Evolutionary conservation across 2,113 vertebrate genomes (phyloP).

Genomic region (Scomber colias): DNA sequence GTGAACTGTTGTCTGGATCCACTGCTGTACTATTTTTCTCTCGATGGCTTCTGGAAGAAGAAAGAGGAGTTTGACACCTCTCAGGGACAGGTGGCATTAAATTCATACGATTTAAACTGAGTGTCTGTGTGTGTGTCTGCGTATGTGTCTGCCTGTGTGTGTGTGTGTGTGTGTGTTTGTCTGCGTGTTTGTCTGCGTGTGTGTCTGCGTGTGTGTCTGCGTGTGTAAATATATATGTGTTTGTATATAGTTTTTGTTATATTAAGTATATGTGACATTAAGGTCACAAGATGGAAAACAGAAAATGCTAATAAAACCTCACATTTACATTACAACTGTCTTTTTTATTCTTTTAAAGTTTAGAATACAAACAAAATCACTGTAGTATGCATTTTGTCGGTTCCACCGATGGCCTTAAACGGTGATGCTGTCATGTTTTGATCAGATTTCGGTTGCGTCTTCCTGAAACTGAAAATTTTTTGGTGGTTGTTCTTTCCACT

Average conservation of each 20-base stretch:
- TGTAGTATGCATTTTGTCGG: neutral
- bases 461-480: neutral
- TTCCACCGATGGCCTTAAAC: no score
- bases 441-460: no score
- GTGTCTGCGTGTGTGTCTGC: neutral
- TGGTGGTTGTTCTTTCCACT: neutral
- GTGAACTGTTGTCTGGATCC: constrained; percentile 78
- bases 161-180: no score
- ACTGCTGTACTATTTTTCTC: constrained; percentile 78
- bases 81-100: neutral
- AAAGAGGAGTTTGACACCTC: constrained; percentile 45
- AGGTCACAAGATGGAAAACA: neutral
- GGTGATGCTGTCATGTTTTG: no score
- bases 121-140: neutral
- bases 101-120: neutral
- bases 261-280: neutral
- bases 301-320: neutral
- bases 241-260: neutral
- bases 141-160: no score
- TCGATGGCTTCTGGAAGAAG: constrained; percentile 76
- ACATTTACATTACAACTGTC: neutral
- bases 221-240: no score
- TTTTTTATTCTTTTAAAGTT: neutral
- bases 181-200: no score
- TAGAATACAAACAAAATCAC: neutral